Evolutionary conservation across 1,140 invertebrate genomes (phyloP).

Genomic region (Lycorma delicatula): DNA sequence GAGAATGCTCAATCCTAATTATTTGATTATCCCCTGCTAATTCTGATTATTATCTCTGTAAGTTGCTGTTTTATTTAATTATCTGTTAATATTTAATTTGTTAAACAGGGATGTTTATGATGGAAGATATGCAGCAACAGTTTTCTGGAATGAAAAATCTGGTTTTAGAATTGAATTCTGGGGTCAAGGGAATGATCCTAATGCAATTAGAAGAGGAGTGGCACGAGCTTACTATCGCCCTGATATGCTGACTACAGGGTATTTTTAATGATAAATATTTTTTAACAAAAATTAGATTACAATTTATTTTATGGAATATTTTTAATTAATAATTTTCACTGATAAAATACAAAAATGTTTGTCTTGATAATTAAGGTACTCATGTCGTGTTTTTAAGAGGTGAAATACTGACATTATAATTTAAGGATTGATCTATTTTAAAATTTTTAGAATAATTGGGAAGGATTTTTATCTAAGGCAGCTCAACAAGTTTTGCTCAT

Average conservation of each 20-base stretch:
- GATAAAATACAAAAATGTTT: background rate
- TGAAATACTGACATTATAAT: no score
- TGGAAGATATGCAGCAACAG: constrained; percentile 61
- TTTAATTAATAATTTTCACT: background rate
- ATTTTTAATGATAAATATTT: constrained; percentile 27
- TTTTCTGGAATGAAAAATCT: constrained; percentile 50
- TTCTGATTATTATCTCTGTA: no score
- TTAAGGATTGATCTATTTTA: no score
- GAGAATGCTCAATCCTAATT: no score
- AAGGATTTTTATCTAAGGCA: no score
- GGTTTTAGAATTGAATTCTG: constrained; percentile 63
- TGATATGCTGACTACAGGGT: constrained; percentile 56
- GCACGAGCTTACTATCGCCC: constrained; percentile 62
- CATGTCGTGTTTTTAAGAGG: no score
- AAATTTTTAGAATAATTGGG: no score
- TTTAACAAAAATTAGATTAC: background rate
- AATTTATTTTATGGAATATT: background rate
- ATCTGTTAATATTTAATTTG: no score
- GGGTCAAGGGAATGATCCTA: constrained; percentile 63
- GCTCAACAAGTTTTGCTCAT: no score
- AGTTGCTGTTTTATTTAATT: no score
- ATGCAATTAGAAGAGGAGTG: constrained; percentile 48
- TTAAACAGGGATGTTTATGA: constrained; percentile 52
- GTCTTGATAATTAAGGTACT: no score
- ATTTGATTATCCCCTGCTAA: no score